phyloP scores from a whole-genome alignment of 2,888 invertebrate genomes.

The Lottia scabra region DNA sequence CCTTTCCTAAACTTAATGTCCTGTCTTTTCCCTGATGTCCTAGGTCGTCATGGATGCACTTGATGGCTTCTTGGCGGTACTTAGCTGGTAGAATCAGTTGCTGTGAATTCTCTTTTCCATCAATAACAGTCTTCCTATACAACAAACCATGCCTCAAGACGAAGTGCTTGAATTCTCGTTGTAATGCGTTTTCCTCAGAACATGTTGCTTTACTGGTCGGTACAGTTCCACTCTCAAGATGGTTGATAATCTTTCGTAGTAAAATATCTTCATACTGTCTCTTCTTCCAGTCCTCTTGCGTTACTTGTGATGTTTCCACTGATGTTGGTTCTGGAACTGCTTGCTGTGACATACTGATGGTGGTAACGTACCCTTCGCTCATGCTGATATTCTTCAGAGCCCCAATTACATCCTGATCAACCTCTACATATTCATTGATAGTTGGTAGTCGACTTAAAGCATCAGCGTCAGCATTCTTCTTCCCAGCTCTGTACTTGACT shows the following conservation, averaged over 20 bases:
- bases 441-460: too few relatives aligned
- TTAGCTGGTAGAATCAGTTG: slow-evolving; percentile 27
- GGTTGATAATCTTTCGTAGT: not conserved
- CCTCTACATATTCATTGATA: too few relatives aligned
- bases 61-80: slow-evolving; percentile 4
- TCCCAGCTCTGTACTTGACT: too few relatives aligned
- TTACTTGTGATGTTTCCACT: not conserved
- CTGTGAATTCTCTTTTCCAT: too few relatives aligned
- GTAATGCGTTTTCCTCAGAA: slow-evolving; percentile 5
- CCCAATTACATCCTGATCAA: too few relatives aligned
- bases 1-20: slow-evolving; percentile 22
- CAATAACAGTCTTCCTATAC: not conserved
- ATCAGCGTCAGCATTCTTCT: not conserved
- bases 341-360: too few relatives aligned
- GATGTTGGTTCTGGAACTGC: too few relatives aligned
- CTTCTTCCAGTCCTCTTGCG: not conserved
- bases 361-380: not conserved
- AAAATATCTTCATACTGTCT: not conserved
- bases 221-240: not conserved
- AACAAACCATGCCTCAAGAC: not conserved
- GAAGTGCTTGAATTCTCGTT: not conserved
- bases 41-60: slow-evolving; percentile 30
- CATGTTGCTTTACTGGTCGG: not conserved
- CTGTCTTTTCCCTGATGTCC: slow-evolving; percentile 32
- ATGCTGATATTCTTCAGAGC: too few relatives aligned